A percentile compares a stretch with the other conserved stretches of the same genome.
These are phyloP conservation scores for Athalia cordata DNA, from an alignment of 2,888 invertebrate genomes.

Conservation along the genomic window DNA sequence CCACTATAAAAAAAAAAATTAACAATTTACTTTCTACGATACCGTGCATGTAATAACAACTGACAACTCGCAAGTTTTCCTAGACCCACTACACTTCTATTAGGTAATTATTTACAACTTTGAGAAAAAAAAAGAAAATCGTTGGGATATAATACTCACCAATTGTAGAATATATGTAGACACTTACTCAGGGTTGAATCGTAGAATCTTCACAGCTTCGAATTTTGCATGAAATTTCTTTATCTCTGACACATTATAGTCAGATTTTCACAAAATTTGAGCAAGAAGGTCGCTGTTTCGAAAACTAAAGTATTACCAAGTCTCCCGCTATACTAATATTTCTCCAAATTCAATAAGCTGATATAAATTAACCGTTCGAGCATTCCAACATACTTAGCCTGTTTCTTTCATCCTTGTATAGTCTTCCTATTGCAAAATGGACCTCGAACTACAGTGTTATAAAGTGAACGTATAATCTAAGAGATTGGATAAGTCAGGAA, in stretches of 20 bases:
- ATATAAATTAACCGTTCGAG: not conserved
- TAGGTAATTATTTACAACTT: not conserved
- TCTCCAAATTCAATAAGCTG: too few relatives aligned
- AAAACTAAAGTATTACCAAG: too few relatives aligned
- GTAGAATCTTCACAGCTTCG: too few relatives aligned
- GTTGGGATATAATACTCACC: slow-evolving; percentile 15
- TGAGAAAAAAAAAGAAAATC: not conserved
- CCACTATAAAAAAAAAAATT: not conserved
- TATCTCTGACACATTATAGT: too few relatives aligned
- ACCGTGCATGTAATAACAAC: not conserved
- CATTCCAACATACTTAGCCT: not conserved
- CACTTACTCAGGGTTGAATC: too few relatives aligned
- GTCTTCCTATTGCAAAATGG: slow-evolving; percentile 41
- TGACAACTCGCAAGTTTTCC: not conserved
- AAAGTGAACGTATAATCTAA: slow-evolving; percentile 22
- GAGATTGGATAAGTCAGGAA: slow-evolving; percentile 34
- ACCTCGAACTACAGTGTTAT: slow-evolving; percentile 26
- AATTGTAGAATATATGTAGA: not conserved
- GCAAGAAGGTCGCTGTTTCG: too few relatives aligned
- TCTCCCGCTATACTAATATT: too few relatives aligned
- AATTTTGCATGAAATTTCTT: too few relatives aligned
- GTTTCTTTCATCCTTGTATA: slow-evolving; percentile 32
- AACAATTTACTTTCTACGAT: slow-evolving; percentile 7
- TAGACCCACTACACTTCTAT: not conserved
- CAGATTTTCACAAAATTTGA: too few relatives aligned